Percentiles rank a stretch among this genome's conserved stretches.
Conservation (phyloP, 2,888 invertebrate species). For the Pandemis heparana region DNA sequence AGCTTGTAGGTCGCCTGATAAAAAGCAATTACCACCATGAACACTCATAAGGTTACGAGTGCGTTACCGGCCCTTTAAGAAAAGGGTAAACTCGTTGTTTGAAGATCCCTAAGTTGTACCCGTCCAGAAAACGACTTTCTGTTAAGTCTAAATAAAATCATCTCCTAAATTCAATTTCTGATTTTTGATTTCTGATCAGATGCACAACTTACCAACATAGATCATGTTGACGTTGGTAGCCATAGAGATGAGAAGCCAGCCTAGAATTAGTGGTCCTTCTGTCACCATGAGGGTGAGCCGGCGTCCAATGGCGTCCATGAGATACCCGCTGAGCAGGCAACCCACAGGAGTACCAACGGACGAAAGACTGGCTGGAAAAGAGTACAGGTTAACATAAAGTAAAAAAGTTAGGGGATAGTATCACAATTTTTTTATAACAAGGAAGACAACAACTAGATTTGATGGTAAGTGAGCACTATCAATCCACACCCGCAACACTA, state of each 20-base stretch:
- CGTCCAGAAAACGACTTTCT: background rate
- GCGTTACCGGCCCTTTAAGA: too few relatives aligned
- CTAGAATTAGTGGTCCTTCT: slow-evolving; percentile 88
- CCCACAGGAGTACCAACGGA: slow-evolving; percentile 89
- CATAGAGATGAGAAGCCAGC: slow-evolving; percentile 87
- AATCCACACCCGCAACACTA: too few relatives aligned
- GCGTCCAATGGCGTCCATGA: slow-evolving; percentile 89
- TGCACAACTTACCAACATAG: slow-evolving; percentile 81
- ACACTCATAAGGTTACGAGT: too few relatives aligned
- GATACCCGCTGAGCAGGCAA: slow-evolving; percentile 89
- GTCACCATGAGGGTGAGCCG: slow-evolving; percentile 87
- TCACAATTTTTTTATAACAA: too few relatives aligned
- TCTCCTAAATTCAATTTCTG: background rate
- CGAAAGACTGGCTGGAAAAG: slow-evolving; percentile 86
- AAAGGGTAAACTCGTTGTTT: too few relatives aligned
- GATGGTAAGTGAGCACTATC: too few relatives aligned
- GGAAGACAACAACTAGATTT: too few relatives aligned
- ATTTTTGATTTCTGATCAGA: background rate
- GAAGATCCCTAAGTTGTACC: too few relatives aligned
- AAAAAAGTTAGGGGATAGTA: background rate
- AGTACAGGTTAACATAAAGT: background rate
- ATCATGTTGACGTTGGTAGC: slow-evolving; percentile 87
- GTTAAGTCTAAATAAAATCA: background rate
- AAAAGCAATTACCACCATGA: too few relatives aligned
- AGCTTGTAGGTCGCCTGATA: too few relatives aligned